These are phyloP conservation scores for Petrocephalus microphthalmus DNA, from an alignment of 2,113 vertebrate species.

Conservation along the genomic window DNA sequence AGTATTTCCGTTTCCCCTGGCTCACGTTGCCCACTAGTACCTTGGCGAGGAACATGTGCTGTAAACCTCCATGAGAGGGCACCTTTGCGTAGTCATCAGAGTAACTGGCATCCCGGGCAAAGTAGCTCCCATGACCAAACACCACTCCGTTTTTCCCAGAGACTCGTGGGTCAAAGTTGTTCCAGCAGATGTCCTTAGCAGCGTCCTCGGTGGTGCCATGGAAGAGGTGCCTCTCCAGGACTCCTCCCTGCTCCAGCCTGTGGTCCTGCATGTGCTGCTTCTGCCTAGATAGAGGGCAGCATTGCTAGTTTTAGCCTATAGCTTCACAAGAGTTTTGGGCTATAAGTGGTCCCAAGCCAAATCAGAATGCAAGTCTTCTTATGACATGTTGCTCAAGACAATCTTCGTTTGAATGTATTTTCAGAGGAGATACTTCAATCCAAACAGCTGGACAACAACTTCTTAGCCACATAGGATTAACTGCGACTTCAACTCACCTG, in stretches of 20 bases:
- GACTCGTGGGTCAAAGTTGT: slow-evolving; percentile 53
- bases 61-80: fast-evolving
- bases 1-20: slow-evolving; percentile 14
- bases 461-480: not conserved
- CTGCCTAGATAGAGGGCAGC: slow-evolving; percentile 29
- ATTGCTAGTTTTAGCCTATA: not conserved
- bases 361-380: not conserved
- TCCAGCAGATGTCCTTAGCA: slow-evolving; percentile 40
- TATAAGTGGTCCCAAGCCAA: not conserved
- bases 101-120: slow-evolving; percentile 32
- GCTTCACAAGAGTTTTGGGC: not conserved
- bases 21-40: slow-evolving; percentile 46
- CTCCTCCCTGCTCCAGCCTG: not conserved
- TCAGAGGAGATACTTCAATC: not conserved
- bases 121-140: slow-evolving; percentile 43
- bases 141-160: slow-evolving; percentile 38
- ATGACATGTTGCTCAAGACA: not conserved
- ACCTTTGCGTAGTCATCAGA: slow-evolving; percentile 17
- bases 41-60: slow-evolving; percentile 51
- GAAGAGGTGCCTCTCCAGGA: slow-evolving; percentile 50
- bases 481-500: slow-evolving; percentile 32
- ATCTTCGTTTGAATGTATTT: not conserved
- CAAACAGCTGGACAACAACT: not conserved
- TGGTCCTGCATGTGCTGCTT: slow-evolving; percentile 40
- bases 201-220: slow-evolving; percentile 40